Conservation (phyloP, 2,113 vertebrate species). For the Pavo muticus region DNA sequence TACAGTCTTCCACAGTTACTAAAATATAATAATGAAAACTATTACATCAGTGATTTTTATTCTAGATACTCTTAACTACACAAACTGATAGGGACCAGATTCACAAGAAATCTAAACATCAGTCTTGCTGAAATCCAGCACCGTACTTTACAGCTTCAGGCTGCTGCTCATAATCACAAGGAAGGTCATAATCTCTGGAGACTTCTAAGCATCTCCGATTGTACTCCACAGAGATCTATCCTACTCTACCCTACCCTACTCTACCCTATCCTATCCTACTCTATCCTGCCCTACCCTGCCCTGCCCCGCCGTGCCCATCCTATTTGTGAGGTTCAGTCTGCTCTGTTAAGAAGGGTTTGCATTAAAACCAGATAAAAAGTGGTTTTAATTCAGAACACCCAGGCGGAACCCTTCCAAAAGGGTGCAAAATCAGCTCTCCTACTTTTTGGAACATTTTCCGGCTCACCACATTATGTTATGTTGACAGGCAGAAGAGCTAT, state of each 20-base stretch:
- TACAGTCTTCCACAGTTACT: not conserved
- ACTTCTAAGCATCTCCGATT: not conserved
- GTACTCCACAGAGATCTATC: fast-evolving
- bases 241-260: no score
- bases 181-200: not conserved
- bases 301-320: not conserved
- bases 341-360: not conserved
- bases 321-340: not conserved
- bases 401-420: not conserved
- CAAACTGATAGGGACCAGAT: not conserved
- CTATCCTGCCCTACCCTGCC: no score
- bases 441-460: not conserved
- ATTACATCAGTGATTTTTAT: not conserved
- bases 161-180: not conserved
- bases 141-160: not conserved
- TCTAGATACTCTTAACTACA: not conserved
- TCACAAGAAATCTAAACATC: not conserved
- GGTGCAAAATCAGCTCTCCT: not conserved
- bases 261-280: no score
- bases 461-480: not conserved
- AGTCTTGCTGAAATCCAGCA: not conserved
- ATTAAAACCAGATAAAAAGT: not conserved
- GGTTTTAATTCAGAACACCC: not conserved
- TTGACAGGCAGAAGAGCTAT: not conserved
- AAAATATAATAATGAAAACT: not conserved